Evolutionary conservation across 2,797 vertebrate genomes (phyloP).

Genomic region (Pangasius larnaudii): DNA sequence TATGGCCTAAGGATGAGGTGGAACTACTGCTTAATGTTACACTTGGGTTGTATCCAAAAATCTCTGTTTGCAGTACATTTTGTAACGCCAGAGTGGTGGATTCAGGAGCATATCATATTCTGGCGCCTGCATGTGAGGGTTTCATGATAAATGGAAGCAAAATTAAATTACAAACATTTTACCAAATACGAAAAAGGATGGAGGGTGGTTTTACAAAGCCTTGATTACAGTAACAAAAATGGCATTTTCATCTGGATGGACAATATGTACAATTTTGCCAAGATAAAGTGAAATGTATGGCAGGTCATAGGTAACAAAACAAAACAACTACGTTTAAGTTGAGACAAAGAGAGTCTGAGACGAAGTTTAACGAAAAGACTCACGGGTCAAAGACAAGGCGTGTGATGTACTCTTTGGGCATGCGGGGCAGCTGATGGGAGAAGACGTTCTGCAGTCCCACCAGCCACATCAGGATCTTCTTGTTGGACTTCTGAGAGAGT

Average conservation of each 20-base stretch:
- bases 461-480: conserved; percentile 97
- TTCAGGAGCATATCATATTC: neutral
- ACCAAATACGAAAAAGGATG: neutral
- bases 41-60: neutral
- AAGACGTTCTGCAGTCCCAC: conserved; percentile 98
- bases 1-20: neutral
- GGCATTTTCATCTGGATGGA: neutral
- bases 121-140: neutral
- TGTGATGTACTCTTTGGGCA: conserved; percentile 99
- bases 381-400: conserved; percentile 97
- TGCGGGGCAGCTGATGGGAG: conserved; percentile 96
- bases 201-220: no score
- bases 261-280: neutral
- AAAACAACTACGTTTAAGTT: neutral
- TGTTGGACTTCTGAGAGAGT: conserved; percentile 94
- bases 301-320: neutral
- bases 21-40: neutral
- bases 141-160: neutral
- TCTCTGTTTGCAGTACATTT: neutral
- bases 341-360: neutral
- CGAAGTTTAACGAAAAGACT: conserved; percentile 60
- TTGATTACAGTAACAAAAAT: neutral
- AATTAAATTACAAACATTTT: neutral
- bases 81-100: neutral
- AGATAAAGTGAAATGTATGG: neutral